phyloP scores from a whole-genome alignment of 1,140 invertebrate species.

The Euura saliciscinereae region DNA sequence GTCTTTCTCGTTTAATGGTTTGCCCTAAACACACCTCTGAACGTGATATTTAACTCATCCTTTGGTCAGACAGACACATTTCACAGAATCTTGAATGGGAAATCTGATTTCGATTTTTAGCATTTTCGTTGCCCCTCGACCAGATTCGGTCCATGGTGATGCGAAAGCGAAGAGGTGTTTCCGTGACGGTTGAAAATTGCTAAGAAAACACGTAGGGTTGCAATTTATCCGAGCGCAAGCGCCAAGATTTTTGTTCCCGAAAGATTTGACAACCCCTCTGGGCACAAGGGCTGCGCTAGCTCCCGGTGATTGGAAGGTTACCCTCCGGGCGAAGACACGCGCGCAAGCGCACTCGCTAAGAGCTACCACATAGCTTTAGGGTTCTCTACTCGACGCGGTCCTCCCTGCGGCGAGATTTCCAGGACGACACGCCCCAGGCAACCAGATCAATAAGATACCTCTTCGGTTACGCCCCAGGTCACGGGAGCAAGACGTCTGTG shows the following conservation, averaged over 20 bases:
- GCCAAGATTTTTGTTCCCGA: constrained; percentile 25
- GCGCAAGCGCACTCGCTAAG: constrained; percentile 11
- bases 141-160: no score
- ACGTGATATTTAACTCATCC: not conserved
- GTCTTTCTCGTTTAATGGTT: not conserved
- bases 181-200: no score
- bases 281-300: constrained; percentile 53
- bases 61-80: no score
- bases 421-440: constrained; percentile 62
- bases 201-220: no score
- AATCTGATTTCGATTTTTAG: no score
- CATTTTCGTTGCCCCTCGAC: no score
- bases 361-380: constrained; percentile 54
- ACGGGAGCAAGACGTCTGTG: constrained; percentile 15
- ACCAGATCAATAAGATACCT: constrained; percentile 63
- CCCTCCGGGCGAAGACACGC: constrained; percentile 44
- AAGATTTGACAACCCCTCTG: constrained; percentile 44
- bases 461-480: constrained; percentile 51
- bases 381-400: constrained; percentile 54
- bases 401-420: constrained; percentile 60
- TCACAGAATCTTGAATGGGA: no score
- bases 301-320: constrained; percentile 61
- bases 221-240: not conserved
- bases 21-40: not conserved
- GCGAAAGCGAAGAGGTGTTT: no score